phyloP scores from a whole-genome alignment of 2,797 vertebrate genomes.

The Mormyrops boulengeri region DNA sequence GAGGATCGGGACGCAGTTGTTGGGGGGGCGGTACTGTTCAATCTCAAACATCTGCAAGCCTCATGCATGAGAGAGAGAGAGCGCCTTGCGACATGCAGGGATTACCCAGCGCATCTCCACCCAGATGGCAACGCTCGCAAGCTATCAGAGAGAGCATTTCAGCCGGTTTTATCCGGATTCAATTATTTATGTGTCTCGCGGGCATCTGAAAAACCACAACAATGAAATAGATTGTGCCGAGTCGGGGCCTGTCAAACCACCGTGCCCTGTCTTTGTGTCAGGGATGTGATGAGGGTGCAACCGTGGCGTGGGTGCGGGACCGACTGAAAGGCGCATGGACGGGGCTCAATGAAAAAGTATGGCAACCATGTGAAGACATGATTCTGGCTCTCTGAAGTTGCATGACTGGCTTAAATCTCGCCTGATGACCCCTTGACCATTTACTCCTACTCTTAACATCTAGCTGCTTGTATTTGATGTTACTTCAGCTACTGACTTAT shows the following conservation, averaged over 20 bases:
- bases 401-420: neutral
- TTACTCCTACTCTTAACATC: neutral
- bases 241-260: neutral
- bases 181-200: neutral
- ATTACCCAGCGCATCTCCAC: neutral
- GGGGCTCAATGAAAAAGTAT: neutral
- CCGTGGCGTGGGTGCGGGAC: neutral
- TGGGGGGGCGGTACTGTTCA: neutral
- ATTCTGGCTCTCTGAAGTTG: neutral
- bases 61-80: neutral
- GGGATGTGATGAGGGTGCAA: neutral
- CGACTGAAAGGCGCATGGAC: neutral
- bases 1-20: neutral
- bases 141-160: neutral
- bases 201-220: neutral
- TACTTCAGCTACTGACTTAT: neutral
- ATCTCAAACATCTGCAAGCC: neutral
- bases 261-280: neutral
- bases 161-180: neutral
- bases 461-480: neutral
- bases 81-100: neutral
- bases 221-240: neutral
- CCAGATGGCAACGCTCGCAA: neutral
- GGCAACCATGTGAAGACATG: neutral
- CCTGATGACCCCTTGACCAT: neutral